Base-by-base conservation (phyloP, 2,888 invertebrate genomes). In the Dryobotodes eremita region DNA sequence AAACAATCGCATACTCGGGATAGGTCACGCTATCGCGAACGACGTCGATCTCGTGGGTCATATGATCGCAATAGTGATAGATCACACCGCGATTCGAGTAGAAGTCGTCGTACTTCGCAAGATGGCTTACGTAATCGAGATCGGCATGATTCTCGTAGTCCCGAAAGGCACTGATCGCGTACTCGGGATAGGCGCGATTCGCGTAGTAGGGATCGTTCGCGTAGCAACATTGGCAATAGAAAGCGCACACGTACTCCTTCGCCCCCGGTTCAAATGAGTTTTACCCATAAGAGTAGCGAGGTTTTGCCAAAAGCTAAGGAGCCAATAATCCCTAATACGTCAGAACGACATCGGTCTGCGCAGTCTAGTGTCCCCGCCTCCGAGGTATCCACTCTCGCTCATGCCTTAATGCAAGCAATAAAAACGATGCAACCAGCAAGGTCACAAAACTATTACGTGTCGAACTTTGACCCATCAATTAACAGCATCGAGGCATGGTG, bases 401-500 rank as follows among this genome's bases (percentile, higher is more conserved):
- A 74, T 74, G 78, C 46, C 71, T 36, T 36, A 36, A 36, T 36
- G 31, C 31, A 36, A 36, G 31, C 31, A 36, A 36, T 36, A 36
- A 36, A 66, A 59, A 50, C 79, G 2, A 65, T 79, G 57, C 69
- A 71, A 64, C 79, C 79, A n/a, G 11, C 20, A 26, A 64, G 26
- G 3, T 26, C 75, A 26, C 75, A 65, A 15, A 6, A 75, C 46
- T 79, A 71, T 46, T 79, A 59, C 13, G 71, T 79, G 64, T 82
- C 84, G 0, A 86, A 83, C 61, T 90, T 90, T 71, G 89, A 90
- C 36, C 89, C 90, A 2, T 26, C 65, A 4, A 57, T 89, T 2
- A 78, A 89, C 48, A 70, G 86, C 66, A 78, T 89, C 5, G 85
- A 89, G 2, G 79, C 59, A 17, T 90, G 90, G 89, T 89, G 86